phyloP scores from a whole-genome alignment of 2,113 vertebrate species.

The Caretta caretta region DNA sequence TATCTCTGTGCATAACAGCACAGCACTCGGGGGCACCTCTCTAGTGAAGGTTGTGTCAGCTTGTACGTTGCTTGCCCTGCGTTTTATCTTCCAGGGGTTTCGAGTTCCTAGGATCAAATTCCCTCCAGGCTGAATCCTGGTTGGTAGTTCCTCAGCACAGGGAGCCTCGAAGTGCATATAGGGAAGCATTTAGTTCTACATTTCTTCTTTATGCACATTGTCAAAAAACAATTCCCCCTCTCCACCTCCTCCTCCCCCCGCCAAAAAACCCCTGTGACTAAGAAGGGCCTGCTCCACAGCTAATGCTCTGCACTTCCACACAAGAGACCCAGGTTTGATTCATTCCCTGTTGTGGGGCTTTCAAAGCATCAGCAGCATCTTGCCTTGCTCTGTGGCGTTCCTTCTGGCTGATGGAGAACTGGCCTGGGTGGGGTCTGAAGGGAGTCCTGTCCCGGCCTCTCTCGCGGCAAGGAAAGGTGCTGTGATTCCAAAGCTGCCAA shows the following conservation, averaged over 20 bases:
- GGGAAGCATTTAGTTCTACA: neutral
- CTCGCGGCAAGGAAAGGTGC: neutral
- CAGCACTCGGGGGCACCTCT: slow-evolving; percentile 9
- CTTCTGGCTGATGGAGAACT: neutral
- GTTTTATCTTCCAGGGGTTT: neutral
- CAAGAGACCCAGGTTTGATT: neutral
- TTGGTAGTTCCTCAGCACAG: neutral
- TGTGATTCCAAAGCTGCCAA: neutral
- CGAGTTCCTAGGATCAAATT: neutral
- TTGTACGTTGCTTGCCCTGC: neutral
- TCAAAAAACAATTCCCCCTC: neutral
- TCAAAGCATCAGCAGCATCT: neutral
- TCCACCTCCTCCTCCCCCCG: too few relatives aligned
- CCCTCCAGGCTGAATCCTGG: neutral
- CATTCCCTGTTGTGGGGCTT: neutral
- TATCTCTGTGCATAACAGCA: slow-evolving; percentile 51
- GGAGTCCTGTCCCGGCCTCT: neutral
- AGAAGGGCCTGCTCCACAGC: neutral
- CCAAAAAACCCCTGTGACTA: neutral
- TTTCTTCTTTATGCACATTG: neutral
- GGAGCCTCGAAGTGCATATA: neutral
- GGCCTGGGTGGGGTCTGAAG: neutral
- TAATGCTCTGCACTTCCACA: neutral
- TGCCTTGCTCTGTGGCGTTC: neutral
- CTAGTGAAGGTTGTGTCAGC: slow-evolving; percentile 1